phyloP scores from a whole-genome alignment of 2,888 invertebrate genomes.

The Eurytoma adleriae region DNA sequence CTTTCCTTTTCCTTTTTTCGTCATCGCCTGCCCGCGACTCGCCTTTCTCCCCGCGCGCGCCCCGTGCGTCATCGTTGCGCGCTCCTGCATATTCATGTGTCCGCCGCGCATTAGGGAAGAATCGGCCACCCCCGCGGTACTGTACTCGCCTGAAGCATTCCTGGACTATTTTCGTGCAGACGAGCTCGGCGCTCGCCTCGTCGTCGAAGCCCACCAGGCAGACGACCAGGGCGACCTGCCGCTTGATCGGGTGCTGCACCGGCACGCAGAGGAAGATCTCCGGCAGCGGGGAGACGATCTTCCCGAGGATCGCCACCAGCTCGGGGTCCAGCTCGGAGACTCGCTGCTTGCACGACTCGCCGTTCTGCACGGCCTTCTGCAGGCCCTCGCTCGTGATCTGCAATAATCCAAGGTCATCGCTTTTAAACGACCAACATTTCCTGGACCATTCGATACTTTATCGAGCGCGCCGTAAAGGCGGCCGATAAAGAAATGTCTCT shows the following conservation, averaged over 20 bases:
- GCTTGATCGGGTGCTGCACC: slow-evolving; percentile 67
- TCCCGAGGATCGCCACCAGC: slow-evolving; percentile 62
- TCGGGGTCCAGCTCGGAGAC: slow-evolving; percentile 65
- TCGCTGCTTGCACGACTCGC: slow-evolving; percentile 59
- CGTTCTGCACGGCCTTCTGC: slow-evolving; percentile 52
- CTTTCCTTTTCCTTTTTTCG: too few species aligned
- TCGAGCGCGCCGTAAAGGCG: too few species aligned
- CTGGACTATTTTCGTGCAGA: slow-evolving; percentile 67
- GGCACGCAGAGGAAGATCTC: slow-evolving; percentile 67
- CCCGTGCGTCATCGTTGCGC: too few species aligned
- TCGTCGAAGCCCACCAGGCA: slow-evolving; percentile 65
- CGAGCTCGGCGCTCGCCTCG: slow-evolving; percentile 57
- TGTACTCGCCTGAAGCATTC: slow-evolving; percentile 71
- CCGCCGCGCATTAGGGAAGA: too few species aligned
- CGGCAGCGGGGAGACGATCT: slow-evolving; percentile 60
- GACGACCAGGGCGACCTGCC: slow-evolving; percentile 68
- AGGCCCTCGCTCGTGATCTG: slow-evolving; percentile 52
- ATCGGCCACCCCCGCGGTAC: too few species aligned
- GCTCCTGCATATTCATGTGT: too few species aligned
- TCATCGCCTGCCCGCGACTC: too few species aligned
- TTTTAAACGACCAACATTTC: too few species aligned
- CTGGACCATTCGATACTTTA: too few species aligned
- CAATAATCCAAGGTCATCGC: background rate
- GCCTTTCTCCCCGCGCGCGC: too few species aligned
- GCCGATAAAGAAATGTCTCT: too few species aligned